Percentiles rank a stretch among this genome's conserved stretches.
phyloP scores from a whole-genome alignment of 2,888 invertebrate species.

The Spicauda simplicius region DNA sequence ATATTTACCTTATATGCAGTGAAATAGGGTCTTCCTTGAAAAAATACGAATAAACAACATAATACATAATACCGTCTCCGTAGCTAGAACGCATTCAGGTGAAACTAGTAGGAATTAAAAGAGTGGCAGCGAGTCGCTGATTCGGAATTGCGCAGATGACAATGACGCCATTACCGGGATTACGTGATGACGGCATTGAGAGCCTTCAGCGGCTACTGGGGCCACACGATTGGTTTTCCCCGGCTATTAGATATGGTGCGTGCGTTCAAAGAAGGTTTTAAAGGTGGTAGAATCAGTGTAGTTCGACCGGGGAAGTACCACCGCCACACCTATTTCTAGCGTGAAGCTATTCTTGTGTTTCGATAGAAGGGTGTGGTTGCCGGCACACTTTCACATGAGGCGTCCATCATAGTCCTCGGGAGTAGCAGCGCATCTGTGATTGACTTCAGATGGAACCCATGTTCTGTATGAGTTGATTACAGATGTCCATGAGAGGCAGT shows the following conservation, averaged over 20 bases:
- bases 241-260: no score
- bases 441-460: background rate
- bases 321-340: background rate
- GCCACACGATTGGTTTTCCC: background rate
- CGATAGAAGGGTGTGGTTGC: background rate
- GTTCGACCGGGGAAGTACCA: no score
- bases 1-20: background rate
- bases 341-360: background rate
- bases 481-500: background rate
- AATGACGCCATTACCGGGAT: conserved; percentile 55
- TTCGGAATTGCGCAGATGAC: conserved; percentile 51
- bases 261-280: no score
- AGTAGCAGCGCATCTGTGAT: background rate
- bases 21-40: background rate
- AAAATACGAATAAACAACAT: background rate
- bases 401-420: background rate
- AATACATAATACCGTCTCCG: conserved; percentile 23
- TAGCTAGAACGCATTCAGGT: conserved; percentile 26
- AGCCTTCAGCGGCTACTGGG: conserved; percentile 3
- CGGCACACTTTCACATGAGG: background rate
- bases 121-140: conserved; percentile 37
- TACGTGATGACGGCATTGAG: conserved; percentile 42
- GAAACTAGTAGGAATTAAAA: conserved; percentile 31
- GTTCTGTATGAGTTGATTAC: background rate
- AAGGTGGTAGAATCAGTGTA: no score